phyloP scores from a whole-genome alignment of 2,888 invertebrate genomes.

The Metellina segmentata region DNA sequence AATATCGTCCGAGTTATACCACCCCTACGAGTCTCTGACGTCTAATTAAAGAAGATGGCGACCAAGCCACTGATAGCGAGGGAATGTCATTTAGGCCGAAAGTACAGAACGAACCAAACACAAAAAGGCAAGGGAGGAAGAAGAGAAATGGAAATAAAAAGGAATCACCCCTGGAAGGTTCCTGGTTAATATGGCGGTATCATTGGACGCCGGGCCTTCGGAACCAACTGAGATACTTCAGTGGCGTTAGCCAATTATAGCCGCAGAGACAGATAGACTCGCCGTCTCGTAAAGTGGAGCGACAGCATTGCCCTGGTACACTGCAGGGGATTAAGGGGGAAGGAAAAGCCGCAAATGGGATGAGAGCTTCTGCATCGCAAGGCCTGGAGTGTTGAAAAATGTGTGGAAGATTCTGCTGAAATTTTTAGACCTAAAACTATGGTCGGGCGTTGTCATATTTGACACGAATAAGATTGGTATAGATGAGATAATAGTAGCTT shows the following conservation, averaged over 20 bases:
- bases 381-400: no score
- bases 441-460: no score
- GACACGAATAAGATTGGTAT: no score
- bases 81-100: conserved; percentile 58
- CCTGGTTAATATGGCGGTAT: conserved; percentile 58
- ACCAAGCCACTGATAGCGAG: conserved; percentile 50
- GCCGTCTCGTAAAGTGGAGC: conserved; percentile 56
- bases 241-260: conserved; percentile 66
- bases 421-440: no score
- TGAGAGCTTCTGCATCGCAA: no score
- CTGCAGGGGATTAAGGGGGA: conserved; percentile 33
- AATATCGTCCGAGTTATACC: conserved; percentile 37
- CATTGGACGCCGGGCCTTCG: conserved; percentile 30
- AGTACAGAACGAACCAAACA: conserved; percentile 42
- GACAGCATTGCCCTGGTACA: conserved; percentile 21
- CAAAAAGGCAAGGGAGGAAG: conserved; percentile 15
- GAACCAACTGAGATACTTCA: conserved; percentile 56
- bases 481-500: no score
- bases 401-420: no score
- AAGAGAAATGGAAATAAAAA: conserved; percentile 25
- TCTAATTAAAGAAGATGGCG: conserved; percentile 67
- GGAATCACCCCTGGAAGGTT: neutral
- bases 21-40: conserved; percentile 43
- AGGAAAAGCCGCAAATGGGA: neutral
- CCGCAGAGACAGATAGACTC: conserved; percentile 60